These are phyloP conservation scores for Tenthredo distinguenda DNA, from an alignment of 2,888 invertebrate species.

Conservation along the genomic window DNA sequence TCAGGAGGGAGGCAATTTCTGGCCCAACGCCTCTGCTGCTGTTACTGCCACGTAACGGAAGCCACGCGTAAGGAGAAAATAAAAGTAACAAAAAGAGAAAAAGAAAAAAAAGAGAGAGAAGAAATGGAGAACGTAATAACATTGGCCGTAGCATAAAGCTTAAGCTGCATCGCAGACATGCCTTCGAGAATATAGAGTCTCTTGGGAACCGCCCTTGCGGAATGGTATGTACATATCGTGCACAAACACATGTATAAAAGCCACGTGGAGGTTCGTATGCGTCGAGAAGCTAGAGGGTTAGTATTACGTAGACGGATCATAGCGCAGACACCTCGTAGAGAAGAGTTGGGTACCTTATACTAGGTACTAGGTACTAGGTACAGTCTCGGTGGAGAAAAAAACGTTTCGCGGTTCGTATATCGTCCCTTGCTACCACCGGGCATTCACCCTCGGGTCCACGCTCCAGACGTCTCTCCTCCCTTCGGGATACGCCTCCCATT, in stretches of 20 bases:
- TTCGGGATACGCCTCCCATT: constrained; percentile 46
- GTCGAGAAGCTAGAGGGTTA: constrained; percentile 11
- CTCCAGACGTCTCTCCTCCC: constrained; percentile 50
- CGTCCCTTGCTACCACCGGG: constrained; percentile 47
- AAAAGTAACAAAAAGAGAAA: constrained; percentile 34
- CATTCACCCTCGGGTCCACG: constrained; percentile 53
- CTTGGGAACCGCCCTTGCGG: constrained; percentile 61
- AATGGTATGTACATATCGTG: constrained; percentile 30
- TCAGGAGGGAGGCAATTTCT: constrained; percentile 24
- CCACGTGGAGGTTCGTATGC: background rate
- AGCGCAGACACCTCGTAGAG: constrained; percentile 67
- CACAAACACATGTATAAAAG: background rate
- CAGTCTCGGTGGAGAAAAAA: constrained; percentile 31
- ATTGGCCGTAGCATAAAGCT: constrained; percentile 43
- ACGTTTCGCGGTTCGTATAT: constrained; percentile 52
- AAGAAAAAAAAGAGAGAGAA: constrained; percentile 34
- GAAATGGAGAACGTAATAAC: constrained; percentile 32
- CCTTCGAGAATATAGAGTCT: constrained; percentile 70
- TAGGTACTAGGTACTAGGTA: constrained; percentile 5
- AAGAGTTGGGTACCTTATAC: constrained; percentile 52
- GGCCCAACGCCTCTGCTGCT: constrained; percentile 1
- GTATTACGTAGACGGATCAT: constrained; percentile 41
- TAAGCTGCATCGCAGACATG: constrained; percentile 68
- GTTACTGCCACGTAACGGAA: background rate
- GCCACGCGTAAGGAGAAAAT: background rate